Conservation (phyloP, 2,113 vertebrate genomes). For the Thunnus maccoyii region DNA sequence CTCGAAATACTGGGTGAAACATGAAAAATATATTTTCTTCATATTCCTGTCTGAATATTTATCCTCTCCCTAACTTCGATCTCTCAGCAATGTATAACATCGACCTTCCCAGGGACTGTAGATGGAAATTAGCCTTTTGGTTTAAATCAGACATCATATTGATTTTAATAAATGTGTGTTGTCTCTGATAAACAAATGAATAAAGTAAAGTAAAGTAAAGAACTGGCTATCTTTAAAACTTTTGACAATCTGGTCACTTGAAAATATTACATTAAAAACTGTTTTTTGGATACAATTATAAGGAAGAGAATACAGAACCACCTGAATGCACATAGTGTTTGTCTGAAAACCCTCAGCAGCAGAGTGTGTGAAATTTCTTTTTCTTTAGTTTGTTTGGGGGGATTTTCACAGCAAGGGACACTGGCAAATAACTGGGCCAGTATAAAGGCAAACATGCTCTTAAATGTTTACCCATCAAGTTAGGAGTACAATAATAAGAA, state of each 20-base stretch:
- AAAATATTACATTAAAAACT: background rate
- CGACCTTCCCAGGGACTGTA: too few species aligned
- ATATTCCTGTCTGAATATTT: background rate
- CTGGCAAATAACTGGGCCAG: background rate
- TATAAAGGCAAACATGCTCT: background rate
- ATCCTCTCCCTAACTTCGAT: slow-evolving; percentile 6
- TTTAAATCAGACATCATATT: too few species aligned
- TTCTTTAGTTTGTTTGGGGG: slow-evolving; percentile 3
- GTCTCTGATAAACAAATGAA: too few species aligned
- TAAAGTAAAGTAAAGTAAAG: too few species aligned
- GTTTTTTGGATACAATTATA: background rate
- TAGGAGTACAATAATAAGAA: slow-evolving; percentile 14
- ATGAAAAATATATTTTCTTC: background rate
- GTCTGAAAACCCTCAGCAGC: background rate
- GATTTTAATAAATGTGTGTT: too few species aligned
- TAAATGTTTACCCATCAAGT: slow-evolving; percentile 27
- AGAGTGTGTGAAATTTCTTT: background rate
- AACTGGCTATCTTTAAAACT: too few species aligned
- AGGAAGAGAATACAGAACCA: background rate
- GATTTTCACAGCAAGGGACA: background rate
- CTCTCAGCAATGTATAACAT: background rate
- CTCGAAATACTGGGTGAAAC: background rate
- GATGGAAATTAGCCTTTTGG: too few species aligned
- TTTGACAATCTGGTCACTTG: too few species aligned
- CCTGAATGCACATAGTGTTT: background rate